phyloP scores from a whole-genome alignment of 2,113 vertebrate genomes.

The Hypomesus transpacificus region DNA sequence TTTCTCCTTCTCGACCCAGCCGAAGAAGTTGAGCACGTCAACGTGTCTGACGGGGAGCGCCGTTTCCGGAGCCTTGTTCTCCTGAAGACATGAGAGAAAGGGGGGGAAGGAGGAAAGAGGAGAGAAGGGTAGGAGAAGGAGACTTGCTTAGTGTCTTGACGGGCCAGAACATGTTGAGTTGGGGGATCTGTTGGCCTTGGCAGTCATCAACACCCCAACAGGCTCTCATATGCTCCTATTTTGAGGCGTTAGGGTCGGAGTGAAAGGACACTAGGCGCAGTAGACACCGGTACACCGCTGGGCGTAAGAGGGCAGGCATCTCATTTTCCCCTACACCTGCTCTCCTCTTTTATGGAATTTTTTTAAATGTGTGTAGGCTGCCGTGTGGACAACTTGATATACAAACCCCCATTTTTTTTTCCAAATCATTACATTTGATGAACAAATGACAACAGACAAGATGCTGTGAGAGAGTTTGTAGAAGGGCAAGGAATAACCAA shows the following conservation, averaged over 20 bases:
- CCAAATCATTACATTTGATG: neutral
- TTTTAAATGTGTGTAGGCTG: neutral
- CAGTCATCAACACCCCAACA: slow-evolving; percentile 18
- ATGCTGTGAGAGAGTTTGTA: neutral
- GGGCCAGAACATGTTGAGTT: neutral
- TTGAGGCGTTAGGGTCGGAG: slow-evolving; percentile 30
- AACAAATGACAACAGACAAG: neutral
- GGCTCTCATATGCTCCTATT: slow-evolving; percentile 25
- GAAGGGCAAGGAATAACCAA: neutral
- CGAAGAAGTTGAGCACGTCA: slow-evolving; percentile 64
- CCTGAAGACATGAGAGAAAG: slow-evolving; percentile 20
- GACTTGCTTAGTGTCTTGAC: slow-evolving; percentile 22
- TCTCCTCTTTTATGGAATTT: slow-evolving; percentile 21
- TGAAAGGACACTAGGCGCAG: slow-evolving; percentile 26
- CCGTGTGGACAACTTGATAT: neutral
- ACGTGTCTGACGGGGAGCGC: slow-evolving; percentile 18
- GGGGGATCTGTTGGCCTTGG: neutral
- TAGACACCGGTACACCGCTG: neutral
- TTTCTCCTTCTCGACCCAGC: slow-evolving; percentile 38
- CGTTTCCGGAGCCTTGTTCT: slow-evolving; percentile 12
- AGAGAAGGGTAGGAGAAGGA: neutral
- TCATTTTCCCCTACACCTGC: slow-evolving; percentile 35
- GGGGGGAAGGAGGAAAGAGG: neutral
- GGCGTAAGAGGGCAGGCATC: slow-evolving; percentile 12
- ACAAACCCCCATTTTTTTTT: neutral